A percentile compares a stretch with the other conserved stretches of the same genome.
Conservation (phyloP, 2,888 invertebrate species). For the Plagodis pulveraria region DNA sequence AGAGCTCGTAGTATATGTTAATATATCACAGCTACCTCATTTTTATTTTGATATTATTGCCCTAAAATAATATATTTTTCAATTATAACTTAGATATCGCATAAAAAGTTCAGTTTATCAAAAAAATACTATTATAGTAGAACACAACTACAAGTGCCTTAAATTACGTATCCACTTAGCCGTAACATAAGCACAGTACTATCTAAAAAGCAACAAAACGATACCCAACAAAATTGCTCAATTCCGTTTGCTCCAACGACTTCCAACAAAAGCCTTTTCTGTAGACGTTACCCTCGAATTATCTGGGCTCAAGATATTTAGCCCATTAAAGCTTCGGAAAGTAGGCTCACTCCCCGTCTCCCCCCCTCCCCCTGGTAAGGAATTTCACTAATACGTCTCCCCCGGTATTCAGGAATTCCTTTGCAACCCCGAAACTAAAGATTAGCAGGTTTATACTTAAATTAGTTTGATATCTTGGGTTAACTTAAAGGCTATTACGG, state of each 20-base stretch:
- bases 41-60: no score
- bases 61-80: no score
- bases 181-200: constrained; percentile 1
- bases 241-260: constrained; percentile 9
- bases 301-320: constrained; percentile 80
- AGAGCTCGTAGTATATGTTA: no score
- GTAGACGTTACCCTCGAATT: constrained; percentile 62
- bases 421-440: constrained; percentile 43
- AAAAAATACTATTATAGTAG: no score
- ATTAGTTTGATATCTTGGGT: constrained; percentile 38
- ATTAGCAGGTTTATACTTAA: constrained; percentile 55
- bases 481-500: constrained; percentile 9
- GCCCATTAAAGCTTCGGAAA: constrained; percentile 80
- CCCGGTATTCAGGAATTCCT: constrained; percentile 40
- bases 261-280: constrained; percentile 32
- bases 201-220: constrained; percentile 10
- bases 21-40: no score
- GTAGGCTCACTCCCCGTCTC: constrained; percentile 51
- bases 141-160: no score
- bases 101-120: no score
- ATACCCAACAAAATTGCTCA: constrained; percentile 3
- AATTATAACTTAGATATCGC: no score
- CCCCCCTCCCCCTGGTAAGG: constrained; percentile 35
- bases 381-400: constrained; percentile 70
- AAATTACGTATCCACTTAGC: neutral